Evolutionary conservation across 2,888 invertebrate genomes (phyloP), one percentile per base, ranked within the genome.

Genomic region (Phortica okadai): DNA sequence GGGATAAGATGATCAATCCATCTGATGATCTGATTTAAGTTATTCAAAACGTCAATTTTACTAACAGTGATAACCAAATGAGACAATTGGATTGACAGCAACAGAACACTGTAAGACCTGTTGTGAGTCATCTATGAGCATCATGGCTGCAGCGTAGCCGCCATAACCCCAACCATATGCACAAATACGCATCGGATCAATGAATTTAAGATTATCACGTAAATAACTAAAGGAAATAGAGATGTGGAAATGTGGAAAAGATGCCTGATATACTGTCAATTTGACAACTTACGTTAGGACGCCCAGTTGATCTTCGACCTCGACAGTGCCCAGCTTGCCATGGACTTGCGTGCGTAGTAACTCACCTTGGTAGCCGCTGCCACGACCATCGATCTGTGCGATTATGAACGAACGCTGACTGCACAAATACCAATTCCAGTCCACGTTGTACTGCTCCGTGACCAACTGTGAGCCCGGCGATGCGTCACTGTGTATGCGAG

Each of bases 81-180:
- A 96, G 0, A 96, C 95, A 79, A 98, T 95, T 0, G 98, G 98
- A 75, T 97, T 96, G 10, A 97, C 93, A 74, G 97, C 94, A 58
- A 97, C 95, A 1, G 97, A 95, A 91, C 98, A 98, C 83, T 95
- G 94, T 88, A 98, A 95, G 75, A 96, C 93, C 86, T 95, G 94
- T 76, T 95, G 93, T 21, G 94, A 94, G 90, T 97, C 97, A 82
- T 94, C 94, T 0, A 96, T 95, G 10, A 97, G 93, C 78, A 96
- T 94, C 92, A 96, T 95, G 5, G 96, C 94, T 0, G 97, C 94
- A 5, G 96, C 95, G 89, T 96, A 97, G 11, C 96, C 98, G 33
- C 98, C 98, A 92, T 97, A 98, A 3, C 97, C 97, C 85, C 90
- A 91, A 8, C 98, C 98, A 93, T 96, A 97, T 77, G 97, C 95